Evolutionary conservation across 2,797 vertebrate species (phyloP).

Genomic region (Hoplostethus atlanticus): DNA sequence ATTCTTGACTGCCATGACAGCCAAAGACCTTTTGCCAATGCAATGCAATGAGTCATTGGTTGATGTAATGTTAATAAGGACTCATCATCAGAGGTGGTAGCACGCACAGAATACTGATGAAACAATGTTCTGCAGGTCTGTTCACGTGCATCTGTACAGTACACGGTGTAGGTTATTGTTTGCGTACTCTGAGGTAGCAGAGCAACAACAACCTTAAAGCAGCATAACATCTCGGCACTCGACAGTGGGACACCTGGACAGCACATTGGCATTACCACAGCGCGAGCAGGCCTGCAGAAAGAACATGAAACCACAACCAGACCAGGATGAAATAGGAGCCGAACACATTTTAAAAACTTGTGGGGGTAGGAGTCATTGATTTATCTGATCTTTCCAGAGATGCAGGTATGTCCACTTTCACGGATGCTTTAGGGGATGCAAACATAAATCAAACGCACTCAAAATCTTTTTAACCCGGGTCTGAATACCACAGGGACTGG

Average conservation of each 20-base stretch:
- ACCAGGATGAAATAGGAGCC: not conserved
- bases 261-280: not conserved
- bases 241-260: constrained; percentile 19
- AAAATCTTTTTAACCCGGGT: no score
- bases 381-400: no score
- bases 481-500: no score
- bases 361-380: no score
- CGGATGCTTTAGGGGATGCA: no score
- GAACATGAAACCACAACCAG: constrained; percentile 1
- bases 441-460: no score
- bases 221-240: not conserved
- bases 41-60: not conserved
- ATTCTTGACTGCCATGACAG: not conserved
- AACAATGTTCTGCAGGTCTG: not conserved
- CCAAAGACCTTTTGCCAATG: not conserved
- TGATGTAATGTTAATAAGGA: constrained; percentile 2
- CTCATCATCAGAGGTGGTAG: not conserved
- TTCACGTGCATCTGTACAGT: not conserved
- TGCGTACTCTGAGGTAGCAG: not conserved
- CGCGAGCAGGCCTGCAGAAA: constrained; percentile 1
- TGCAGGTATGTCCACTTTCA: no score
- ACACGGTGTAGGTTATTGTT: not conserved
- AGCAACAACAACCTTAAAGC: not conserved
- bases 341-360: not conserved
- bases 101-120: not conserved